A percentile compares a stretch with the other conserved stretches of the same genome.
Conservation (phyloP, 2,888 invertebrate genomes). For the Spicauda simplicius region DNA sequence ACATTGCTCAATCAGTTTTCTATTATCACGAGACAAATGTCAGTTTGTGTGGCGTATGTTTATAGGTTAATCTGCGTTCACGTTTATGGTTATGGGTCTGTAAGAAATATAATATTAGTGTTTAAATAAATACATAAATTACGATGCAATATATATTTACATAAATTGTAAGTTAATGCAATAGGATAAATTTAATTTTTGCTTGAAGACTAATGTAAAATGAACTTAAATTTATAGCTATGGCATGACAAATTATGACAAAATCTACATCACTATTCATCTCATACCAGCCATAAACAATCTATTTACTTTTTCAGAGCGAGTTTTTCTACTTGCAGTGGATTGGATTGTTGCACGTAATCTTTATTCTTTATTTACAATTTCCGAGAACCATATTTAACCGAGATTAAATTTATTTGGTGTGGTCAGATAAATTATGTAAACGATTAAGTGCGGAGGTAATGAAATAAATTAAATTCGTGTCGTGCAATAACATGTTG, state of each 20-base stretch:
- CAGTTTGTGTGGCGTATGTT: conserved; percentile 39
- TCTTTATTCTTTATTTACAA: conserved; percentile 79
- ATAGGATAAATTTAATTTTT: too few relatives aligned
- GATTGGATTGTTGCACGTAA: conserved; percentile 75
- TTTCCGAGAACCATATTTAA: conserved; percentile 58
- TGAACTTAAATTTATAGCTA: background rate
- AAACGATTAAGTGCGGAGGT: conserved; percentile 59
- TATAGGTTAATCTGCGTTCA: conserved; percentile 54
- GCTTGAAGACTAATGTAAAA: background rate
- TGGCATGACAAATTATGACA: conserved; percentile 4
- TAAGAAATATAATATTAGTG: background rate
- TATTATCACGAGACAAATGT: conserved; percentile 60
- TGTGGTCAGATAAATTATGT: conserved; percentile 60
- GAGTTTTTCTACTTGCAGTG: conserved; percentile 46
- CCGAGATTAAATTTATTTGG: conserved; percentile 49
- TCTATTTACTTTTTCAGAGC: conserved; percentile 52
- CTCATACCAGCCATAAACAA: conserved; percentile 55
- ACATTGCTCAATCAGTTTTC: background rate
- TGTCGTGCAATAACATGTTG: conserved; percentile 56
- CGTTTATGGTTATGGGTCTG: background rate
- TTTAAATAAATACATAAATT: background rate
- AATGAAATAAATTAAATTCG: conserved; percentile 51
- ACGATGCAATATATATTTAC: too few relatives aligned
- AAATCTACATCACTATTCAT: conserved; percentile 6
- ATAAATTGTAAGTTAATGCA: too few relatives aligned